These are phyloP conservation scores for Xenops minutus DNA, from an alignment of 2,797 vertebrate genomes.

Conservation along the genomic window DNA sequence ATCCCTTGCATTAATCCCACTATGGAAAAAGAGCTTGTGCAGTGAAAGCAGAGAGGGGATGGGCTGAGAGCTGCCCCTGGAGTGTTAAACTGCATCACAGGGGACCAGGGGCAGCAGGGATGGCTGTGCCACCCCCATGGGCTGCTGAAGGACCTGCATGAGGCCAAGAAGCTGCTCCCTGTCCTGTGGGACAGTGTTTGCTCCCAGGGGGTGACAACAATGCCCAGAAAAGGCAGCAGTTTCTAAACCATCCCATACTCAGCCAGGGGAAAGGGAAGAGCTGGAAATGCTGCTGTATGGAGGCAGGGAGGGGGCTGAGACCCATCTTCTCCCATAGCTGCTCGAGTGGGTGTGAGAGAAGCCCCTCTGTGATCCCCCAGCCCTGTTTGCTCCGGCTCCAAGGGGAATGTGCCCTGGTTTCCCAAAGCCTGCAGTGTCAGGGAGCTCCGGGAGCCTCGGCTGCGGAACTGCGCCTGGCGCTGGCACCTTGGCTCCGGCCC, in stretches of 20 bases:
- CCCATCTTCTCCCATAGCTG: not conserved
- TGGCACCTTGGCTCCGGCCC: not conserved
- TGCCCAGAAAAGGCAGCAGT: accelerated
- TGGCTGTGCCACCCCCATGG: not conserved
- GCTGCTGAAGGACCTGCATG: not conserved
- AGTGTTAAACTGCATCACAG: not conserved
- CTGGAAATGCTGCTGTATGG: accelerated
- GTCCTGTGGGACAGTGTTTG: not conserved
- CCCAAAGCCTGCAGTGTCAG: not conserved
- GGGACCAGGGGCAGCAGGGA: no score
- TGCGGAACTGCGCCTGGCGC: not conserved
- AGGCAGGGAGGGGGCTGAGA: not conserved
- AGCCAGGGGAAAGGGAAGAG: not conserved
- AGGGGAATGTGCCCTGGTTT: not conserved
- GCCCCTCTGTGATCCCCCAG: not conserved
- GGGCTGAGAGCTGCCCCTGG: not conserved
- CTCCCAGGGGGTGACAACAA: no score
- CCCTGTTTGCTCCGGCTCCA: not conserved
- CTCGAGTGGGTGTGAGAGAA: not conserved
- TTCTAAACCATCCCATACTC: accelerated
- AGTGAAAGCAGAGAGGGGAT: not conserved
- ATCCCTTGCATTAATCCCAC: not conserved
- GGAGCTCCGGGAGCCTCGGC: not conserved
- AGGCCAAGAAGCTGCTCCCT: not conserved
- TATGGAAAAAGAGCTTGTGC: not conserved